Evolutionary conservation across 2,797 vertebrate species (phyloP).

Genomic region (Aulostomus chinensis): DNA sequence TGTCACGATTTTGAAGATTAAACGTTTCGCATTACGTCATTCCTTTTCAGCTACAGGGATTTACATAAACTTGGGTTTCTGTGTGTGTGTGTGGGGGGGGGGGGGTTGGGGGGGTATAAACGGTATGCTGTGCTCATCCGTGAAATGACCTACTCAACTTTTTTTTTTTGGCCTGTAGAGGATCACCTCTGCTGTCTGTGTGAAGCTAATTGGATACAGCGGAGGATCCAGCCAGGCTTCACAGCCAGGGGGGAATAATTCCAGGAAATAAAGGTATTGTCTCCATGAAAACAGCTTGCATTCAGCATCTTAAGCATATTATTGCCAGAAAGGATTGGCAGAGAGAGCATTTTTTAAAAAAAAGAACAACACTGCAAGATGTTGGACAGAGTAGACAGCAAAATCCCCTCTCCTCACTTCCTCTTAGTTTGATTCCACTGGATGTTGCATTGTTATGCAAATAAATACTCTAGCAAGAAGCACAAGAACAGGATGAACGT

Average conservation of each 20-base stretch:
- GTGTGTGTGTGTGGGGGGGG: neutral
- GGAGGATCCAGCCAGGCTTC: constrained; percentile 38
- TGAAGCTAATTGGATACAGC: constrained; percentile 72
- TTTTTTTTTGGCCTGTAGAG: constrained; percentile 55
- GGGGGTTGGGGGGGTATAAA: constrained; percentile 21
- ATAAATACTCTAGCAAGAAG: constrained; percentile 54
- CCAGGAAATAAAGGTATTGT: constrained; percentile 70
- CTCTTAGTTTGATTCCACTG: constrained; percentile 38
- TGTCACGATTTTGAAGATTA: constrained; percentile 62
- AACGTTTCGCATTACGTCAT: constrained; percentile 69
- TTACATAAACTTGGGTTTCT: constrained; percentile 53
- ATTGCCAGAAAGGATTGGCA: constrained; percentile 44
- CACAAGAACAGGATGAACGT: constrained; percentile 47
- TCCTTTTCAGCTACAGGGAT: constrained; percentile 40
- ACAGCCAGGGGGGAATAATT: constrained; percentile 57
- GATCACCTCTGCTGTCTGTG: constrained; percentile 54
- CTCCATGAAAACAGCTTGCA: constrained; percentile 45
- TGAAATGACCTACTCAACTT: constrained; percentile 74
- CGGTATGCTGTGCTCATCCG: constrained; percentile 44
- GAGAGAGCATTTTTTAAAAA: constrained; percentile 23
- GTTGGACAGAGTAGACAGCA: constrained; percentile 51
- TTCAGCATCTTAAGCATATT: constrained; percentile 60
- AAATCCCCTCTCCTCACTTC: constrained; percentile 41
- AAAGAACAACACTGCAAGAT: constrained; percentile 40
- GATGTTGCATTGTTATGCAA: constrained; percentile 64